These are phyloP conservation scores for Lysandra bellargus DNA, from an alignment of 2,888 invertebrate species.

Conservation along the genomic window DNA sequence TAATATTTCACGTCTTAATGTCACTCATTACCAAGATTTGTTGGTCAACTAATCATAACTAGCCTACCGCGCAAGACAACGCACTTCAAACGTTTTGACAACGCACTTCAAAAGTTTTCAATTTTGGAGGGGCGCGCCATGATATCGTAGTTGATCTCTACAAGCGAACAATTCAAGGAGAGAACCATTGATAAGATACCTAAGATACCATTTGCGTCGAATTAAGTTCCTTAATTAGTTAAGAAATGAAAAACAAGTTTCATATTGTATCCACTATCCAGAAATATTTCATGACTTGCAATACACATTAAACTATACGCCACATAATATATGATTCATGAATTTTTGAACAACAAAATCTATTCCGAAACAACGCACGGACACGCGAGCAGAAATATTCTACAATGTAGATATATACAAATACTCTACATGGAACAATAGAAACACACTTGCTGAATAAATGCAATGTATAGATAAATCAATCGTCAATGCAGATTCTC, in stretches of 20 bases:
- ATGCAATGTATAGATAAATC: constrained; percentile 20
- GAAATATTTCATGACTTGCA: not conserved
- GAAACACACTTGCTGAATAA: constrained; percentile 9
- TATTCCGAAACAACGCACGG: not conserved
- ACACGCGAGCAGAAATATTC: constrained; percentile 17
- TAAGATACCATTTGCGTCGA: not conserved
- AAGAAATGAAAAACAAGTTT: not conserved
- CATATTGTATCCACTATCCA: not conserved
- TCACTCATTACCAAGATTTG: no score
- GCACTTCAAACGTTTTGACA: no score
- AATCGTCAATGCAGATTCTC: not conserved
- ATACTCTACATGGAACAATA: not conserved
- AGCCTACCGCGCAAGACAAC: no score
- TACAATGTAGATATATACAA: no score
- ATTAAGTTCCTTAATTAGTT: not conserved
- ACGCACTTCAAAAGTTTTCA: no score
- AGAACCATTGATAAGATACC: not conserved
- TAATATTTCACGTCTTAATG: no score
- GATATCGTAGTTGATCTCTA: no score
- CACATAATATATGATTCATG: constrained; percentile 1
- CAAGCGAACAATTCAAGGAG: not conserved
- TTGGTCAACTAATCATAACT: no score
- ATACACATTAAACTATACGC: not conserved
- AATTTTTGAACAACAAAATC: constrained; percentile 2
- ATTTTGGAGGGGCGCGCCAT: no score